A percentile compares a stretch with the other conserved stretches of the same genome.
Evolutionary conservation across 2,113 vertebrate species (phyloP).

Genomic region (Colaptes auratus): DNA sequence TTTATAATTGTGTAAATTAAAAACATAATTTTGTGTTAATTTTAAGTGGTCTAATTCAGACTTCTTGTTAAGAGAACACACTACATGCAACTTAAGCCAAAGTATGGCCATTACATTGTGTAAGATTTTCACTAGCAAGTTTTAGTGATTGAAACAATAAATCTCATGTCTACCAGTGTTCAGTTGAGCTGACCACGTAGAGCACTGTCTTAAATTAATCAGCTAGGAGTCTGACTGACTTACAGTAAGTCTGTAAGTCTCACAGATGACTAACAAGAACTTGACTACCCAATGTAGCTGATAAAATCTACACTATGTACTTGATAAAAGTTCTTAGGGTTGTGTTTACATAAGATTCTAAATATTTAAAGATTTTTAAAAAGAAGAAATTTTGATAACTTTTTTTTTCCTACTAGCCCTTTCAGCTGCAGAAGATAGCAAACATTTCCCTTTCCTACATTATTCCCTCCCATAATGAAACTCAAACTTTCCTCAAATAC

Average conservation of each 20-base stretch:
- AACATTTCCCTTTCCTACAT: background rate
- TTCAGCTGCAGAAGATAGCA: background rate
- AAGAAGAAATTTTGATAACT: background rate
- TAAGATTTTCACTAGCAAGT: background rate
- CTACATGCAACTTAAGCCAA: background rate
- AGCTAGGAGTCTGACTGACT: background rate
- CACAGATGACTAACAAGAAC: background rate
- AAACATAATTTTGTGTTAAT: background rate
- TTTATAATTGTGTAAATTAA: background rate
- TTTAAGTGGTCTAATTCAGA: background rate
- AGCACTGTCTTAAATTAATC: background rate
- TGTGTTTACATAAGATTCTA: background rate
- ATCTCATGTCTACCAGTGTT: background rate
- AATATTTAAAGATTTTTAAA: background rate
- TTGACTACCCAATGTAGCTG: background rate
- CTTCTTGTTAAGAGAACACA: background rate
- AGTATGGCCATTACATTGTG: rapidly evolving
- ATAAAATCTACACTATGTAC: no score
- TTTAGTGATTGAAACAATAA: conserved; percentile 3
- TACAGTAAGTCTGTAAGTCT: background rate
- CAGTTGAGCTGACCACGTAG: background rate
- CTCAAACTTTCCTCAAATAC: background rate
- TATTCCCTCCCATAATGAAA: background rate
- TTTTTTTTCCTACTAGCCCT: background rate
- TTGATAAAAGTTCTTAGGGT: background rate